phyloP scores from a whole-genome alignment of 2,888 invertebrate species.

The Dioctria rufipes region DNA sequence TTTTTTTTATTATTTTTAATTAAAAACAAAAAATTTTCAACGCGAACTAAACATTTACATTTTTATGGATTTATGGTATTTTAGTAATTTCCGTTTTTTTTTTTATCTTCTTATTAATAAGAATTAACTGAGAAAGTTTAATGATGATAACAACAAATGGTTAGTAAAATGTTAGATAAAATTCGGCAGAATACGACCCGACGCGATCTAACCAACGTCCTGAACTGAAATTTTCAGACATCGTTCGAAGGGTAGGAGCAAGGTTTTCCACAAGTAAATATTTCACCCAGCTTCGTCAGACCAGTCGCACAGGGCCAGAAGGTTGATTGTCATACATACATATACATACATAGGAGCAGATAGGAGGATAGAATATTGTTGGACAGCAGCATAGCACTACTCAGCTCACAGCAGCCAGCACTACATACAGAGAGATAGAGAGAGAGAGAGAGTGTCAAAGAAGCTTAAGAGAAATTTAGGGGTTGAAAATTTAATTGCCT shows the following conservation, averaged over 20 bases:
- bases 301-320: slow-evolving; percentile 35
- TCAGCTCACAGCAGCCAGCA: too few relatives aligned
- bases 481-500: too few relatives aligned
- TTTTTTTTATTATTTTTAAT: too few relatives aligned
- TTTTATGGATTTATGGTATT: background rate
- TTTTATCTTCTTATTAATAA: slow-evolving; percentile 24
- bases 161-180: slow-evolving; percentile 43
- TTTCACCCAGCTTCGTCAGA: background rate
- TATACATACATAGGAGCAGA: background rate
- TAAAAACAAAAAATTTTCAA: too few relatives aligned
- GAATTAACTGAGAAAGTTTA: slow-evolving; percentile 12
- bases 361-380: too few relatives aligned
- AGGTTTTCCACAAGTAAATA: slow-evolving; percentile 15
- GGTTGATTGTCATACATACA: slow-evolving; percentile 44
- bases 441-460: too few relatives aligned
- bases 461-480: slow-evolving; percentile 7
- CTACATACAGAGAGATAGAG: too few relatives aligned
- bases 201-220: slow-evolving; percentile 48
- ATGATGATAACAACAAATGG: slow-evolving; percentile 39
- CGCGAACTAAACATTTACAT: too few relatives aligned
- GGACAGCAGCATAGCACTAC: too few relatives aligned
- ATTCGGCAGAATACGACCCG: slow-evolving; percentile 38
- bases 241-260: slow-evolving; percentile 24
- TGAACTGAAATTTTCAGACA: slow-evolving; percentile 46
- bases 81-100: slow-evolving; percentile 13